These are phyloP conservation scores for Cotesia congregata DNA, from an alignment of 2,888 invertebrate species.

Conservation along the genomic window DNA sequence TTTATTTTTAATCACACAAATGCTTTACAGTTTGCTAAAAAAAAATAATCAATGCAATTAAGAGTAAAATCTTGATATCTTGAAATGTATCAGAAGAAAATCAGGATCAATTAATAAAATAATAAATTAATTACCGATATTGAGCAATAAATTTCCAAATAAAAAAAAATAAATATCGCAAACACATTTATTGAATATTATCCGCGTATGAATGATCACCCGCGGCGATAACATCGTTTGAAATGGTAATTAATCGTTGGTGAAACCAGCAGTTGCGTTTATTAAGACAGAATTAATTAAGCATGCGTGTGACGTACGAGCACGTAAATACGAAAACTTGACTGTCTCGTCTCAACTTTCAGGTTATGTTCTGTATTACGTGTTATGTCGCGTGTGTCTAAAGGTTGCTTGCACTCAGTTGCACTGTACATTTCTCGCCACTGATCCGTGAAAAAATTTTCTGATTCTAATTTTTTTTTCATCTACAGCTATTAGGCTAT, in stretches of 20 bases:
- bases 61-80: background rate
- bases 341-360: background rate
- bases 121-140: background rate
- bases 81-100: background rate
- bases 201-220: conserved; percentile 48
- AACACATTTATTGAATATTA: background rate
- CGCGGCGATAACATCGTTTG: conserved; percentile 60
- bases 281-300: conserved; percentile 65
- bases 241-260: conserved; percentile 59
- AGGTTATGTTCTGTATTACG: background rate
- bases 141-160: conserved; percentile 15
- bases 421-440: too few relatives aligned
- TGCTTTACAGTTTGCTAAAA: too few relatives aligned
- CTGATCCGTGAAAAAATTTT: too few relatives aligned
- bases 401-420: too few relatives aligned
- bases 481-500: too few relatives aligned
- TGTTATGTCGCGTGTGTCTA: too few relatives aligned
- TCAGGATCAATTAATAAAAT: background rate
- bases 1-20: too few relatives aligned
- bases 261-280: conserved; percentile 57
- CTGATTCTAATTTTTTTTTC: too few relatives aligned
- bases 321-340: conserved; percentile 35
- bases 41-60: background rate
- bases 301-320: conserved; percentile 52
- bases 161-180: background rate